Evolutionary conservation across 35 echinoderm and acorn worm genomes (phyloP).

Genomic region (Heliocidaris tuberculata): DNA sequence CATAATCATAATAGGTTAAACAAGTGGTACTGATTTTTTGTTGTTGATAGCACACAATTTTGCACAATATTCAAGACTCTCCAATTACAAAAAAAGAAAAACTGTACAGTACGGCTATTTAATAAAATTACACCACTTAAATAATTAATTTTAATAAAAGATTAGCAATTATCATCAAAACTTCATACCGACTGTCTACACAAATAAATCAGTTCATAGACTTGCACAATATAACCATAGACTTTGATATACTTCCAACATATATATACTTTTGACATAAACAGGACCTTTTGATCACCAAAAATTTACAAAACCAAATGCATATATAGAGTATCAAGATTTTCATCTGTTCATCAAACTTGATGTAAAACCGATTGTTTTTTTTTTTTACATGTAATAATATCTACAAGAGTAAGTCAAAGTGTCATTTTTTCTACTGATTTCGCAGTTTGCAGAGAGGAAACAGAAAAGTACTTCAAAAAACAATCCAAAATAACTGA

Average conservation of each 20-base stretch:
- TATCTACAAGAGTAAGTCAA: neutral
- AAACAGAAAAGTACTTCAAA: conserved; percentile 16
- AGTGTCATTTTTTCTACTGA: neutral
- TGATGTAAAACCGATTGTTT: neutral
- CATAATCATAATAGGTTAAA: neutral
- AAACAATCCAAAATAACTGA: conserved; percentile 17
- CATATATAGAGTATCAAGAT: conserved; percentile 40
- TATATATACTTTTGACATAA: conserved; percentile 42
- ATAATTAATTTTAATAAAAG: neutral
- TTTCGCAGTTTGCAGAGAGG: neutral
- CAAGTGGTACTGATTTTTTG: neutral
- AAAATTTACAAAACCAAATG: conserved; percentile 48
- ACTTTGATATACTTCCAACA: conserved; percentile 37
- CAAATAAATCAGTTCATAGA: conserved; percentile 4
- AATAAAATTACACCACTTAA: neutral
- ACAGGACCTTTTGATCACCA: conserved; percentile 31
- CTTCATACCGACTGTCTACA: neutral
- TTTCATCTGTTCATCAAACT: neutral
- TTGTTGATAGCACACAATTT: conserved; percentile 33
- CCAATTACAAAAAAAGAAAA: neutral
- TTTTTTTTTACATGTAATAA: neutral
- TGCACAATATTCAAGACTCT: conserved; percentile 22
- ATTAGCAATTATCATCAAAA: neutral
- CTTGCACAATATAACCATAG: conserved; percentile 30
- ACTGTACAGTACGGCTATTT: neutral